A percentile compares a stretch with the other conserved stretches of the same genome.
phyloP scores from a whole-genome alignment of 2,888 invertebrate species.

The Netelia melanura region DNA sequence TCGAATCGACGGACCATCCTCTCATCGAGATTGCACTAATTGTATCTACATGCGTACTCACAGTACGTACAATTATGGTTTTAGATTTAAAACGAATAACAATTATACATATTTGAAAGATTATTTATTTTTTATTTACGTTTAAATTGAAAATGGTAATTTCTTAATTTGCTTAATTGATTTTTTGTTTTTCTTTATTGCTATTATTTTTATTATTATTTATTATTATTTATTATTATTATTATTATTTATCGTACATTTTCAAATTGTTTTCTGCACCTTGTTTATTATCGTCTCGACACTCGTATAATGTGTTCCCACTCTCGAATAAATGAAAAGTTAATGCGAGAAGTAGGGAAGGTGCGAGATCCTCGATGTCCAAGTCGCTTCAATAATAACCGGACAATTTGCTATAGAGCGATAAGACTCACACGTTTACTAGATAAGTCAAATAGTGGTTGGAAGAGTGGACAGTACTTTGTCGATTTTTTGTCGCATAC shows the following conservation, averaged over 20 bases:
- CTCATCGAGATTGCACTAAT: constrained; percentile 50
- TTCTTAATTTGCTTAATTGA: background rate
- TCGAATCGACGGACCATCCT: constrained; percentile 34
- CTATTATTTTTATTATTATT: background rate
- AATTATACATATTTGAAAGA: background rate
- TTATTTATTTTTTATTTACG: background rate
- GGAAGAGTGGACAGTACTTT: background rate
- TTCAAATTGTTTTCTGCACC: too few relatives aligned
- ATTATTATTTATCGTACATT: too few relatives aligned
- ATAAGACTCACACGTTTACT: background rate
- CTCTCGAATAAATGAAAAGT: background rate
- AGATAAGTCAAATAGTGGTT: background rate
- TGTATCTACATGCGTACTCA: constrained; percentile 65
- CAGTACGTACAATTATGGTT: constrained; percentile 58
- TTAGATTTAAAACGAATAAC: background rate
- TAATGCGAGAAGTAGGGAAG: background rate
- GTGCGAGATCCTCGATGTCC: background rate
- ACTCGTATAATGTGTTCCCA: too few relatives aligned
- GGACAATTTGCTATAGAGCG: background rate
- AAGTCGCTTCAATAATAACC: background rate
- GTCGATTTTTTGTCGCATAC: background rate
- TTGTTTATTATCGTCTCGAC: too few relatives aligned
- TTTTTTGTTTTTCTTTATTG: background rate
- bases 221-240: background rate
- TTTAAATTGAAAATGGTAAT: background rate